Percentiles rank a stretch among this genome's conserved stretches.
Evolutionary conservation across 2,888 invertebrate genomes (phyloP).

Genomic region (Frankliniella fusca): DNA sequence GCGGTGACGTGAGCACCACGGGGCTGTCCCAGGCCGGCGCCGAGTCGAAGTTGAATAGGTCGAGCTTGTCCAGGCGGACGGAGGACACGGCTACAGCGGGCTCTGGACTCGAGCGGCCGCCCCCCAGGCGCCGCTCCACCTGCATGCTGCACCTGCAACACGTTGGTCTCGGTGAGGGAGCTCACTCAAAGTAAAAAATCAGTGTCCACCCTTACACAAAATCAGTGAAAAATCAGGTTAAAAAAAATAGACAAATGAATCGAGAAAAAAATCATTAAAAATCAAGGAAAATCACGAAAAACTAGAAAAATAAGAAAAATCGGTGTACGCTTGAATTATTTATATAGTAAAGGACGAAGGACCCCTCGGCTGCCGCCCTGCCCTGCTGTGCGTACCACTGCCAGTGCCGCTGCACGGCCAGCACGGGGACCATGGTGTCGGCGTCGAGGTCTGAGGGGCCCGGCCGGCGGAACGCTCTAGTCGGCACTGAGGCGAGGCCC

Average conservation of each 20-base stretch:
- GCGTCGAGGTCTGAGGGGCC: not conserved
- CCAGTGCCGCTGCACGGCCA: not conserved
- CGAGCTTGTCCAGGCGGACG: conserved; percentile 39
- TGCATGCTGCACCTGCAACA: not conserved
- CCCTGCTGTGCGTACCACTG: not conserved
- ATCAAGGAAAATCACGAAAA: not conserved
- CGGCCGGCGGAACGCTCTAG: not conserved
- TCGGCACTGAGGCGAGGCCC: not conserved
- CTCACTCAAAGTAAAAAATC: not conserved
- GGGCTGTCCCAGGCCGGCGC: conserved; percentile 48
- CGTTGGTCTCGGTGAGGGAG: not conserved
- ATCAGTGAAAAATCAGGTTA: not conserved
- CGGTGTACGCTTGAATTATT: too few relatives aligned
- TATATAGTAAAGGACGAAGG: too few relatives aligned
- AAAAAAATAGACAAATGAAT: not conserved
- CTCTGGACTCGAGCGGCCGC: not conserved
- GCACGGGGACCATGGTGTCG: not conserved
- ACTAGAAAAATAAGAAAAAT: too few relatives aligned
- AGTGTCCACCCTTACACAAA: too few relatives aligned
- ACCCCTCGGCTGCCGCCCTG: too few relatives aligned
- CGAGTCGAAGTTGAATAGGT: conserved; percentile 50
- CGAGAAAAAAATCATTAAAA: not conserved
- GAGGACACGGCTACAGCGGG: not conserved
- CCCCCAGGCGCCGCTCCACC: not conserved
- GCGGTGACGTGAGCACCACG: conserved; percentile 52